These are phyloP conservation scores for Oreotrochilus melanogaster DNA, from an alignment of 2,113 vertebrate genomes.

Conservation along the genomic window DNA sequence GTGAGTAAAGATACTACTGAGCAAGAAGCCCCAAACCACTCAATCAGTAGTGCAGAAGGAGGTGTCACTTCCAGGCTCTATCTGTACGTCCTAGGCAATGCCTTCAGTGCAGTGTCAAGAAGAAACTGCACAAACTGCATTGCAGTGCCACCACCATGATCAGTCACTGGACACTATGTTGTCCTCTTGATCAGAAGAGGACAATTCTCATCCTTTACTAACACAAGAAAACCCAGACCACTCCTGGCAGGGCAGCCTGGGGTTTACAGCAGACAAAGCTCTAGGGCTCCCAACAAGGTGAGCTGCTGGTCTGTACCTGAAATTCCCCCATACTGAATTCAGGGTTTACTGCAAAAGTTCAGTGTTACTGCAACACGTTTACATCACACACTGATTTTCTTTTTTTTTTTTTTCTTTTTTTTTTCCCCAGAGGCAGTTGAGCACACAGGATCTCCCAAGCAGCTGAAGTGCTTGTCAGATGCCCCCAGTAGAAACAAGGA, in stretches of 20 bases:
- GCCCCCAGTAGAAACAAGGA: neutral
- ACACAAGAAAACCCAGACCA: fast-evolving
- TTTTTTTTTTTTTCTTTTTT: too few species aligned
- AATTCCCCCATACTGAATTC: fast-evolving
- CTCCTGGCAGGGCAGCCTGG: neutral
- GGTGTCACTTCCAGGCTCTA: neutral
- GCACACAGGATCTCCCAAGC: fast-evolving
- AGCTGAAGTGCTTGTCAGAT: neutral
- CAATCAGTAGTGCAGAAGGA: neutral
- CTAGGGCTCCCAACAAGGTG: fast-evolving
- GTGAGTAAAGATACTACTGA: neutral
- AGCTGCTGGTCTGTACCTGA: neutral
- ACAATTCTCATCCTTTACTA: neutral
- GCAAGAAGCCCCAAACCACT: neutral
- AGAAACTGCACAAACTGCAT: neutral
- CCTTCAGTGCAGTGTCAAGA: neutral
- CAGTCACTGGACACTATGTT: neutral
- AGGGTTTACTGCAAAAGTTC: neutral
- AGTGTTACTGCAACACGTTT: neutral
- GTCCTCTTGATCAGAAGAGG: neutral
- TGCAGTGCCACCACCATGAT: neutral
- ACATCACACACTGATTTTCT: neutral
- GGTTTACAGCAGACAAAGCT: neutral
- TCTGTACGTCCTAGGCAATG: neutral
- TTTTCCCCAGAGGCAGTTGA: neutral